These are phyloP conservation scores for Procambarus virginalis DNA, from an alignment of 1,140 invertebrate genomes.

Conservation along the genomic window DNA sequence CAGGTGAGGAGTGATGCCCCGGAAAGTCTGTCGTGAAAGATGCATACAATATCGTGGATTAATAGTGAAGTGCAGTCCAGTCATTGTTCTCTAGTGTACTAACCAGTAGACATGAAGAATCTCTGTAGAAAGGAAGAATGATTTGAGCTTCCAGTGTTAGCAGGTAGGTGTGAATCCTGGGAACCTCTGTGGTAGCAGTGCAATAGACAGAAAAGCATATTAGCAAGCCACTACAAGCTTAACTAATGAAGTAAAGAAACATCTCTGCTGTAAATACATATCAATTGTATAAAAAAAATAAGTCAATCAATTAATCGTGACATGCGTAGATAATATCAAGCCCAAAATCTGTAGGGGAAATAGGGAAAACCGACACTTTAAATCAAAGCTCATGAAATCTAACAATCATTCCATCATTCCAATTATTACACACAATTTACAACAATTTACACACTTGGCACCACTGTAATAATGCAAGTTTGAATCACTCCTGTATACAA, in stretches of 20 bases:
- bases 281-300: no score
- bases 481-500: no score
- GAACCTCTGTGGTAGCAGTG: slow-evolving; percentile 80
- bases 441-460: no score
- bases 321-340: neutral
- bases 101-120: slow-evolving; percentile 73
- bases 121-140: slow-evolving; percentile 86
- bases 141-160: slow-evolving; percentile 88
- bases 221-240: neutral
- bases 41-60: slow-evolving; percentile 8
- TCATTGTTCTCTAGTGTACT: neutral
- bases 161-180: slow-evolving; percentile 84
- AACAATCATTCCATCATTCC: no score
- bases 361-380: neutral
- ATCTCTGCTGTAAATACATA: neutral
- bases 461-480: no score
- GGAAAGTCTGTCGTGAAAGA: slow-evolving; percentile 79
- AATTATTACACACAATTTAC: no score
- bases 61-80: slow-evolving; percentile 4
- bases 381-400: neutral
- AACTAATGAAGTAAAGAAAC: neutral
- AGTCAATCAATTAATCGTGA: neutral
- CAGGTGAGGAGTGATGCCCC: slow-evolving; percentile 83
- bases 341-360: neutral
- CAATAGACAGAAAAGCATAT: neutral